phyloP scores from a whole-genome alignment of 2,113 vertebrate genomes.

The Mirza zaza region DNA sequence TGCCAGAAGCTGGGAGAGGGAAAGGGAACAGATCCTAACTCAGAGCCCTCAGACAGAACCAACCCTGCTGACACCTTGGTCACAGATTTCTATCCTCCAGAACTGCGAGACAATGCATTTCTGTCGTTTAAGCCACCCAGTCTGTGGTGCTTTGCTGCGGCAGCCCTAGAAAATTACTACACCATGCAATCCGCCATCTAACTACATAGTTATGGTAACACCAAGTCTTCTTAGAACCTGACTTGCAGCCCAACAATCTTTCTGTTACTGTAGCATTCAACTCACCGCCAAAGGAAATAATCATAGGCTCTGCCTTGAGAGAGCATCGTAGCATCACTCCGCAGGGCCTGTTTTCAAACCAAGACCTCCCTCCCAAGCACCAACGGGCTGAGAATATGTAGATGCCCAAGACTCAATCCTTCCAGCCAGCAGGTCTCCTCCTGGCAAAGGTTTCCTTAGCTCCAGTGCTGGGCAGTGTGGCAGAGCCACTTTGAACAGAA shows the following conservation, averaged over 20 bases:
- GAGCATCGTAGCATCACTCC: rapidly evolving
- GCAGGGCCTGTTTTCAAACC: neutral
- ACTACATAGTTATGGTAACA: neutral
- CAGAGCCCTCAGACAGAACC: neutral
- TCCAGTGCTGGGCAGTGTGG: neutral
- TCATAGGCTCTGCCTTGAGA: neutral
- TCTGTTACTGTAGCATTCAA: neutral
- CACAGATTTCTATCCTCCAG: neutral
- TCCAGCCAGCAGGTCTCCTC: neutral
- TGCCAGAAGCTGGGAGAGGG: no score
- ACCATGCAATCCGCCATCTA: rapidly evolving
- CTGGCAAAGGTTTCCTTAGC: neutral
- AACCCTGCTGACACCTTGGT: rapidly evolving
- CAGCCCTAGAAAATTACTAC: neutral
- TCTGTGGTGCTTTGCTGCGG: neutral
- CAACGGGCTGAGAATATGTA: neutral
- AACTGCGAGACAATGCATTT: neutral
- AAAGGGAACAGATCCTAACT: neutral
- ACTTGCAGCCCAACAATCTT: neutral
- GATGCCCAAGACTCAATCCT: neutral
- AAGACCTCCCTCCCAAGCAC: neutral
- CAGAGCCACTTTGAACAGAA: neutral
- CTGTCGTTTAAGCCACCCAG: neutral
- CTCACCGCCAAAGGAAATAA: neutral
- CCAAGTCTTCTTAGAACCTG: neutral